These are phyloP conservation scores for Papilio aristodemus DNA, from an alignment of 1,140 invertebrate species.

Conservation along the genomic window DNA sequence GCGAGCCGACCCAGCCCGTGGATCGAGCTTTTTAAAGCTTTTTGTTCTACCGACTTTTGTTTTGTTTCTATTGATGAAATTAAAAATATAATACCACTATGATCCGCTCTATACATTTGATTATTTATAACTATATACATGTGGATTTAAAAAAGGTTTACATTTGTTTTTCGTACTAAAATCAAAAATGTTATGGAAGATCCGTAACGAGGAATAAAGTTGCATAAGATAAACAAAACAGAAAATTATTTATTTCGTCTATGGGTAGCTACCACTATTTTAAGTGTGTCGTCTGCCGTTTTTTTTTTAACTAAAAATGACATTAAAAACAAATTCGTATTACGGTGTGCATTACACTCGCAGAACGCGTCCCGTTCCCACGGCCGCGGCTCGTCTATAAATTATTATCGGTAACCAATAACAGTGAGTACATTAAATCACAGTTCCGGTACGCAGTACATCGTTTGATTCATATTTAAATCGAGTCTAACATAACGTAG, in stretches of 20 bases:
- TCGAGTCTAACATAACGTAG: constrained; percentile 35
- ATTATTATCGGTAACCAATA: constrained; percentile 67
- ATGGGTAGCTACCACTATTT: too few relatives aligned
- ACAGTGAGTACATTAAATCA: constrained; percentile 70
- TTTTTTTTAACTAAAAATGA: too few relatives aligned
- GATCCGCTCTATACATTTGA: background rate
- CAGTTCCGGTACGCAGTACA: constrained; percentile 55
- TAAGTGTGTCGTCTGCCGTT: too few relatives aligned
- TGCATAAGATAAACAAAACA: too few relatives aligned
- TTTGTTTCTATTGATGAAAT: constrained; percentile 8
- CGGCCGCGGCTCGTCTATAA: constrained; percentile 57
- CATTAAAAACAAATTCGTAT: background rate
- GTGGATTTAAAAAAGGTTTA: too few relatives aligned
- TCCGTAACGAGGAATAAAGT: too few relatives aligned
- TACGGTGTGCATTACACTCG: background rate
- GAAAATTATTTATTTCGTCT: too few relatives aligned
- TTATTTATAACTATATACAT: background rate
- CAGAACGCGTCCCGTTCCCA: constrained; percentile 52
- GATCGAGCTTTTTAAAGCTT: constrained; percentile 39
- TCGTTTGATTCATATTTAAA: constrained; percentile 53
- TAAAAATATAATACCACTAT: background rate
- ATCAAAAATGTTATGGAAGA: too few relatives aligned
- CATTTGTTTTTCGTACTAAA: too few relatives aligned
- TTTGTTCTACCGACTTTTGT: constrained; percentile 41
- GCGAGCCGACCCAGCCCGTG: constrained; percentile 20